phyloP scores from a whole-genome alignment of 1,140 invertebrate species.

The Goniozus legneri region DNA sequence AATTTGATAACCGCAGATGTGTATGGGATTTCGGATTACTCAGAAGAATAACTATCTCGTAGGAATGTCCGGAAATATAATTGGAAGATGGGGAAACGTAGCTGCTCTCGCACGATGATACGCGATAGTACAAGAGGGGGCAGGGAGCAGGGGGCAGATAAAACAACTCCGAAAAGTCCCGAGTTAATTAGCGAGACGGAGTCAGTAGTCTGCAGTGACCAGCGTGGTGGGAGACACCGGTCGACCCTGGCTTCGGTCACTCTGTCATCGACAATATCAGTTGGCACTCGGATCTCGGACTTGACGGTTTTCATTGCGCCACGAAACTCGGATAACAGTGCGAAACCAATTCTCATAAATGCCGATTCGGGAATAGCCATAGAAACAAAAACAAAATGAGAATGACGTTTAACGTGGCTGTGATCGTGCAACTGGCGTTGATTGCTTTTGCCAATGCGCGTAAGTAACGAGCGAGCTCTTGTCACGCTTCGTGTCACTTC shows the following conservation, averaged over 20 bases:
- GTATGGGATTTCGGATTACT: too few species aligned
- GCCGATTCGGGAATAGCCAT: not conserved
- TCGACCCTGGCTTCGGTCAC: conserved; percentile 27
- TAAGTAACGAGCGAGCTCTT: conserved; percentile 13
- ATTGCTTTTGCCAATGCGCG: conserved; percentile 8
- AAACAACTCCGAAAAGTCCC: not conserved
- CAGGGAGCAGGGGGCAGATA: too few species aligned
- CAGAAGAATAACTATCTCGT: too few species aligned
- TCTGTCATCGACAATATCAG: conserved; percentile 18
- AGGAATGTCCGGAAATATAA: too few species aligned
- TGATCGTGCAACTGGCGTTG: not conserved
- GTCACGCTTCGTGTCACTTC: not conserved
- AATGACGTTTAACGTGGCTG: not conserved
- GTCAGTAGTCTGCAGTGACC: not conserved
- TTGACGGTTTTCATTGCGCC: not conserved
- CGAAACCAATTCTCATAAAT: not conserved
- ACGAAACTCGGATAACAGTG: not conserved
- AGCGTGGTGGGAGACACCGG: conserved; percentile 22
- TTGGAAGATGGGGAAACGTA: too few species aligned
- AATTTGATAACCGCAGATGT: too few species aligned
- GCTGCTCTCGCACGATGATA: too few species aligned
- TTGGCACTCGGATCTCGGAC: conserved; percentile 10
- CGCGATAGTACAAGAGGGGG: too few species aligned
- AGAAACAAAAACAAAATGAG: not conserved
- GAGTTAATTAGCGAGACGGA: conserved; percentile 7